Evolutionary conservation across 2,888 invertebrate species (phyloP).

Genomic region (Aelia acuminata): DNA sequence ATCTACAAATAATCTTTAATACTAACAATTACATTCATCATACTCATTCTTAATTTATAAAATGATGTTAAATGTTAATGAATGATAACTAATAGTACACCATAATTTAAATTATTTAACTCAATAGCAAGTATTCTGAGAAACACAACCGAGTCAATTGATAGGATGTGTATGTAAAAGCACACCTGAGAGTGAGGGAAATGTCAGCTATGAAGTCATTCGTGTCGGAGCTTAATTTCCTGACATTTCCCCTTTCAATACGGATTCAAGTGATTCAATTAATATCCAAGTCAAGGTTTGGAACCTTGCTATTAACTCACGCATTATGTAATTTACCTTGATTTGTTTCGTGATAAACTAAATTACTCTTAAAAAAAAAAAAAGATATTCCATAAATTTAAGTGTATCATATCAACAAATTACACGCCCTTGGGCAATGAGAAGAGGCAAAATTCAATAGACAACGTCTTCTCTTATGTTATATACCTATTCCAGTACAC

Average conservation of each 20-base stretch:
- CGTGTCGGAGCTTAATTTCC: not conserved
- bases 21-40: too few species aligned
- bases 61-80: too few species aligned
- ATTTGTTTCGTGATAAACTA: not conserved
- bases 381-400: too few species aligned
- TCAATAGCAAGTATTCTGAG: not conserved
- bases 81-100: too few species aligned
- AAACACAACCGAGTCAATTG: not conserved
- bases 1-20: too few species aligned
- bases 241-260: conserved; percentile 16
- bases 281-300: not conserved
- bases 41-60: too few species aligned
- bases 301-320: not conserved
- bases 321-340: not conserved
- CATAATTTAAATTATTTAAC: too few species aligned
- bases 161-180: not conserved
- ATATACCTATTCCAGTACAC: too few species aligned
- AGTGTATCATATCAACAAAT: too few species aligned
- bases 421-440: too few species aligned
- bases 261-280: conserved; percentile 5
- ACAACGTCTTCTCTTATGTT: too few species aligned
- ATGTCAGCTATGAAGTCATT: conserved; percentile 3
- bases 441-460: too few species aligned
- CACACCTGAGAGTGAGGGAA: not conserved
- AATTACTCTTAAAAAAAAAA: not conserved